These are phyloP conservation scores for Macrosteles quadrilineatus DNA, from an alignment of 1,140 invertebrate genomes.

Conservation along the genomic window DNA sequence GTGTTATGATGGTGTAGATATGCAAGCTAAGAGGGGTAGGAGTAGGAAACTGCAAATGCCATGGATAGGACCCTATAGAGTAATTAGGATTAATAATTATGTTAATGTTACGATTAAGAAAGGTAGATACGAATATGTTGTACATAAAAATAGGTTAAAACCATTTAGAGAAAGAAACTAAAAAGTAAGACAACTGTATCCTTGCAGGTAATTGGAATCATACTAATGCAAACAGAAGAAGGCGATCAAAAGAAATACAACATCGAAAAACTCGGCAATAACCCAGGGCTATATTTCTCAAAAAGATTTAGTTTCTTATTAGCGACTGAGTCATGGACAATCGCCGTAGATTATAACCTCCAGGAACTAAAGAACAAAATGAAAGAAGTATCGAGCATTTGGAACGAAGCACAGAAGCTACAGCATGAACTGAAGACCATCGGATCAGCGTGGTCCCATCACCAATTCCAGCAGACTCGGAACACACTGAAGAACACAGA, in stretches of 20 bases:
- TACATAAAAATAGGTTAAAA: constrained; percentile 12
- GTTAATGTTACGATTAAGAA: neutral
- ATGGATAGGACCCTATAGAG: constrained; percentile 14
- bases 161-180: constrained; percentile 17
- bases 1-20: neutral
- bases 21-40: neutral
- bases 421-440: neutral
- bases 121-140: neutral
- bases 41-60: neutral
- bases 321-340: constrained; percentile 5
- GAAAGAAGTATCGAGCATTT: neutral
- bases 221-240: neutral
- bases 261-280: neutral
- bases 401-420: neutral
- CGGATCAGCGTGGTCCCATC: neutral
- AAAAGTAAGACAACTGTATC: neutral
- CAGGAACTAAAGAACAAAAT: neutral
- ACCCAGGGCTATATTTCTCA: constrained; percentile 1
- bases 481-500: neutral
- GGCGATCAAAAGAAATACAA: neutral
- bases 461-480: neutral
- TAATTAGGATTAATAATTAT: neutral
- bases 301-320: constrained; percentile 9
- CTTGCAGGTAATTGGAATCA: neutral
- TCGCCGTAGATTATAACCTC: neutral